Conservation (phyloP, 2,113 vertebrate species). For the Pelmatolapia mariae region DNA sequence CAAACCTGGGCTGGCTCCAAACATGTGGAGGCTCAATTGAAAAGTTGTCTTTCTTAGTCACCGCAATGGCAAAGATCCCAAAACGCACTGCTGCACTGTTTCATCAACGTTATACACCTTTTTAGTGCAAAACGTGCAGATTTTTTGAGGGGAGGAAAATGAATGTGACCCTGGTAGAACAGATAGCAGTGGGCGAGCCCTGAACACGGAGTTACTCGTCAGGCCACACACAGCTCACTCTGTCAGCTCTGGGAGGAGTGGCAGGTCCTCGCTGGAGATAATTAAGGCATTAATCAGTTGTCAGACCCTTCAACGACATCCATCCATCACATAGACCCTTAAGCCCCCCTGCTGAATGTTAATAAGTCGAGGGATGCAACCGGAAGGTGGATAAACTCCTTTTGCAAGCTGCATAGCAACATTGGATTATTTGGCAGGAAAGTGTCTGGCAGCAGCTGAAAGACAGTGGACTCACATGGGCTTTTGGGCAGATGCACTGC, state of each 20-base stretch:
- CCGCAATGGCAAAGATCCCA: slow-evolving; percentile 29
- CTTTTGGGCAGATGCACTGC: not conserved
- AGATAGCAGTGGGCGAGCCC: slow-evolving; percentile 67
- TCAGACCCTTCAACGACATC: slow-evolving; percentile 73
- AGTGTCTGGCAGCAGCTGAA: slow-evolving; percentile 11
- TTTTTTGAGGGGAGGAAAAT: slow-evolving; percentile 55
- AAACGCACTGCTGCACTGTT: slow-evolving; percentile 26
- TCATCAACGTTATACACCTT: slow-evolving; percentile 41
- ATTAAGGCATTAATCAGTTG: slow-evolving; percentile 82
- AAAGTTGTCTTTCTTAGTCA: slow-evolving; percentile 17
- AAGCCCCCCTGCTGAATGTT: slow-evolving; percentile 65
- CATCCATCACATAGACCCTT: slow-evolving; percentile 66
- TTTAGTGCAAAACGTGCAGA: slow-evolving; percentile 28
- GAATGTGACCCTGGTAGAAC: slow-evolving; percentile 64
- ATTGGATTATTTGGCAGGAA: slow-evolving; percentile 27
- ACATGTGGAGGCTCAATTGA: not conserved
- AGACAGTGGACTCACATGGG: not conserved
- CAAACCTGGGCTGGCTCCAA: not conserved
- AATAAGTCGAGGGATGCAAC: slow-evolving; percentile 59
- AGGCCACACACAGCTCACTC: slow-evolving; percentile 69
- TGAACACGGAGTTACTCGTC: slow-evolving; percentile 60
- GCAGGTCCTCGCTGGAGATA: slow-evolving; percentile 66
- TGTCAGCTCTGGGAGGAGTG: slow-evolving; percentile 60
- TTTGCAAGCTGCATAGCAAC: slow-evolving; percentile 26
- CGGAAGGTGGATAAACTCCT: slow-evolving; percentile 54